Conservation (phyloP, 1,140 invertebrate genomes). For the Branchinecta lindahli region DNA sequence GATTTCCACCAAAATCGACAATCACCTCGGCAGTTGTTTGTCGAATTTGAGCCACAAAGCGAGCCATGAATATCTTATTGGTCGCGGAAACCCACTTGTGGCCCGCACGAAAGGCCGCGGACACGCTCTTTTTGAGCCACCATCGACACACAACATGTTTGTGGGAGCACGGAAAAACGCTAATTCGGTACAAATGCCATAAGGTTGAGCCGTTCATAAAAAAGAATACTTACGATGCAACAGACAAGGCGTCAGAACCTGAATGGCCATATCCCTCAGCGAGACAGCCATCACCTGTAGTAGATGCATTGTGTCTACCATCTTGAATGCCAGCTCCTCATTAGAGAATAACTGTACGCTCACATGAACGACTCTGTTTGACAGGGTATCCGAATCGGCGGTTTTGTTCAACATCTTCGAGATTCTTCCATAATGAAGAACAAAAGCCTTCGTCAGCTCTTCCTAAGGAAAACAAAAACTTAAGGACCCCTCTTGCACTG, state of each 20-base stretch:
- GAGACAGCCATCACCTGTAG: conserved; percentile 88
- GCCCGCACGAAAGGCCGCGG: too few relatives aligned
- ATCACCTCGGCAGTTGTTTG: too few relatives aligned
- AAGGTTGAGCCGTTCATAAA: neutral
- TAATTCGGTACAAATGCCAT: too few relatives aligned
- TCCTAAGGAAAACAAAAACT: conserved; percentile 42
- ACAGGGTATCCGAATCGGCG: conserved; percentile 70
- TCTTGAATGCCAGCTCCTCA: conserved; percentile 68
- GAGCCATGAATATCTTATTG: too few relatives aligned
- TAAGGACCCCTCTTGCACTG: too few relatives aligned
- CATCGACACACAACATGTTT: too few relatives aligned
- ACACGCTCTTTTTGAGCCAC: too few relatives aligned
- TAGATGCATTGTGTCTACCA: conserved; percentile 75
- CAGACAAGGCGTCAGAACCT: conserved; percentile 69
- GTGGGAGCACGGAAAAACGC: too few relatives aligned
- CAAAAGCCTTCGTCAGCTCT: conserved; percentile 80
- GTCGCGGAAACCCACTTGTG: too few relatives aligned
- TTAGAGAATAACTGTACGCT: conserved; percentile 91
- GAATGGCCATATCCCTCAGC: conserved; percentile 81
- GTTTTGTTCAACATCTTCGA: conserved; percentile 75
- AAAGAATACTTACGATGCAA: conserved; percentile 49
- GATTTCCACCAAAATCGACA: too few relatives aligned
- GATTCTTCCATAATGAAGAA: conserved; percentile 86
- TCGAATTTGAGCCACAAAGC: too few relatives aligned
- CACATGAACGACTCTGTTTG: conserved; percentile 90